Evolutionary conservation across 2,113 vertebrate species (phyloP).

Genomic region (Orycteropus afer): DNA sequence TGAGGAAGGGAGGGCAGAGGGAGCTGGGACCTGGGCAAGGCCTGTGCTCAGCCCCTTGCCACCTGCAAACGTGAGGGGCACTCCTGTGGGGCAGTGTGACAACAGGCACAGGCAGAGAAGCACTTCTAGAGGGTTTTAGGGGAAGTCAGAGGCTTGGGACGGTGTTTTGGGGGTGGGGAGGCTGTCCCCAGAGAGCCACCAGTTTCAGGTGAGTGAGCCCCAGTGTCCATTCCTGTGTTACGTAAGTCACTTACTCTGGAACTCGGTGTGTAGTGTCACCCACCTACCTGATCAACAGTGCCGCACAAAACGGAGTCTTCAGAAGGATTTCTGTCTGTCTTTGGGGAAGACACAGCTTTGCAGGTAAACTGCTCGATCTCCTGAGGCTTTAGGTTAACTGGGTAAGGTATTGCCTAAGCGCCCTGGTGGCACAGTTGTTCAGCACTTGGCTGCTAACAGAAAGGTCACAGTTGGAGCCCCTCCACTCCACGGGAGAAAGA

Average conservation of each 20-base stretch:
- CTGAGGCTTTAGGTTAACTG: too few relatives aligned
- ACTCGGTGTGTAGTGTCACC: too few relatives aligned
- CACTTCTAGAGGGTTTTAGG: fast-evolving
- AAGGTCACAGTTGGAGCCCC: neutral
- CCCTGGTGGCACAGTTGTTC: too few relatives aligned
- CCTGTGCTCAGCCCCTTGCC: fast-evolving
- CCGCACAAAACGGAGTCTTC: neutral
- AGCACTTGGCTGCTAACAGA: neutral
- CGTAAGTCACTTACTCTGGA: neutral
- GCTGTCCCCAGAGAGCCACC: neutral
- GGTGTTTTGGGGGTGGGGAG: neutral
- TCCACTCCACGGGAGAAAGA: too few relatives aligned
- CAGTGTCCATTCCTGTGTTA: fast-evolving
- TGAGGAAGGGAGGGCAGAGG: too few relatives aligned
- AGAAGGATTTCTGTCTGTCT: neutral
- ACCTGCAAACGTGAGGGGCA: fast-evolving
- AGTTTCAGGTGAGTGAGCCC: fast-evolving
- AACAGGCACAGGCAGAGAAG: neutral
- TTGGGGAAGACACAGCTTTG: neutral
- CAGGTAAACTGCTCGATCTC: fast-evolving
- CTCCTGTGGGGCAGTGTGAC: neutral
- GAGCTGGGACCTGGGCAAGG: neutral
- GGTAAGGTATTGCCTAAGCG: fast-evolving
- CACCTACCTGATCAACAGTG: too few relatives aligned
- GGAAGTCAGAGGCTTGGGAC: neutral